Conservation (phyloP, 2,888 invertebrate genomes). For the Philopedon plagiatum region DNA sequence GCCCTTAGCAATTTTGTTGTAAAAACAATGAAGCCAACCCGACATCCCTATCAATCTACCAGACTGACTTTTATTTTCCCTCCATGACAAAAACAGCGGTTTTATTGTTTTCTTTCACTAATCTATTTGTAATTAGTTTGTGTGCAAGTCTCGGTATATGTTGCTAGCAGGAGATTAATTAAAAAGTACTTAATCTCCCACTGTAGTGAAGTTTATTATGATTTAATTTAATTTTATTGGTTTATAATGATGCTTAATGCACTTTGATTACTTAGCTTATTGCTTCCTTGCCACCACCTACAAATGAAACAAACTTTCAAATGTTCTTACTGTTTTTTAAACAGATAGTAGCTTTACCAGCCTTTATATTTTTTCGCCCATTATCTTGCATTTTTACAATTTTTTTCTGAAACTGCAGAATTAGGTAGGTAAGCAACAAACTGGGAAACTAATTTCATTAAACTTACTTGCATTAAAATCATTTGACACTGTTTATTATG, state of each 20-base stretch:
- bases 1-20: conserved; percentile 2
- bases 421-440: no score
- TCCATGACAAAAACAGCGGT: conserved; percentile 45
- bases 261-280: background rate
- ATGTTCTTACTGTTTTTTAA: background rate
- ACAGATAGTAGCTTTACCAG: background rate
- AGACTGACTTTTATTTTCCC: conserved; percentile 44
- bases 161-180: conserved; percentile 32
- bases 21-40: conserved; percentile 35
- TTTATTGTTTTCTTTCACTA: conserved; percentile 47
- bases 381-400: no score
- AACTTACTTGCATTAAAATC: no score
- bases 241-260: background rate
- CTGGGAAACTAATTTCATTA: no score
- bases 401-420: no score
- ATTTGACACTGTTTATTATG: no score
- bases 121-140: conserved; percentile 48
- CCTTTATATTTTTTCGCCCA: conserved; percentile 21
- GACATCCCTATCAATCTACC: conserved; percentile 44
- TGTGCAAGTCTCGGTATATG: conserved; percentile 34
- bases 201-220: conserved; percentile 18
- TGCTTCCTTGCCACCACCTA: background rate
- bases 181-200: conserved; percentile 25
- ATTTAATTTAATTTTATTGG: conserved; percentile 29
- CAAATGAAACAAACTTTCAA: conserved; percentile 5